Percentiles rank a stretch among this genome's conserved stretches.
These are phyloP conservation scores for Ochotona princeps DNA, from an alignment of 2,113 vertebrate genomes.

Conservation along the genomic window DNA sequence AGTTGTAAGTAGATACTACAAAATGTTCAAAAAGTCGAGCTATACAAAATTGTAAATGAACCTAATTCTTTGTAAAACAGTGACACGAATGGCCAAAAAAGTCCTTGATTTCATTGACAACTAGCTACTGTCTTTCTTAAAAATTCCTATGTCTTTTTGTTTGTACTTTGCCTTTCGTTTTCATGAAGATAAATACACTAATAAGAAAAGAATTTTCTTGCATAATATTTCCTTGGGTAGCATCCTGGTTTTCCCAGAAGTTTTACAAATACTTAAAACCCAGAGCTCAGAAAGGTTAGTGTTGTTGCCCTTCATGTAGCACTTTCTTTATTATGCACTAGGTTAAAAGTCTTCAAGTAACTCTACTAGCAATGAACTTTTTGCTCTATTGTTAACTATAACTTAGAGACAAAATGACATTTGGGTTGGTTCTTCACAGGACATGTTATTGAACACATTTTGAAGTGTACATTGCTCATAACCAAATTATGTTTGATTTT, in stretches of 20 bases:
- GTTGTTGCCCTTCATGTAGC: conserved; percentile 72
- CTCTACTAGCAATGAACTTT: conserved; percentile 80
- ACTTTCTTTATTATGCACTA: conserved; percentile 79
- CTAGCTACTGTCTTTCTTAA: conserved; percentile 73
- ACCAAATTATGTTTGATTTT: conserved; percentile 70
- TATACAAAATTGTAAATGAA: conserved; percentile 67
- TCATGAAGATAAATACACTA: conserved; percentile 69
- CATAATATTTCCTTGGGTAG: conserved; percentile 62
- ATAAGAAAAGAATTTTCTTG: conserved; percentile 65
- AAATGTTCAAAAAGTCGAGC: conserved; percentile 19
- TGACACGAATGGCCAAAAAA: conserved; percentile 55
- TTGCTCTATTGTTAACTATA: conserved; percentile 70
- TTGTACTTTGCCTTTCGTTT: conserved; percentile 41
- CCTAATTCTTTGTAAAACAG: conserved; percentile 62
- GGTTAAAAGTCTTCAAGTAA: conserved; percentile 76
- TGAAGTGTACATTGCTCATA: conserved; percentile 12
- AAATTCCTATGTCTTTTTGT: conserved; percentile 66
- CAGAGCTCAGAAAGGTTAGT: conserved; percentile 64
- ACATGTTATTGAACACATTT: conserved; percentile 7
- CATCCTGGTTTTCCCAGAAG: conserved; percentile 62
- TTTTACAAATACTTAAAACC: conserved; percentile 60
- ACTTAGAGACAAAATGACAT: conserved; percentile 55
- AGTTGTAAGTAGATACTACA: conserved; percentile 38
- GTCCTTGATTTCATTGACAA: conserved; percentile 60
- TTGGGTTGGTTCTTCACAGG: background rate